Percentiles rank a stretch among this genome's conserved stretches.
Evolutionary conservation across 2,113 vertebrate genomes (phyloP).

Genomic region (Nanorana parkeri): DNA sequence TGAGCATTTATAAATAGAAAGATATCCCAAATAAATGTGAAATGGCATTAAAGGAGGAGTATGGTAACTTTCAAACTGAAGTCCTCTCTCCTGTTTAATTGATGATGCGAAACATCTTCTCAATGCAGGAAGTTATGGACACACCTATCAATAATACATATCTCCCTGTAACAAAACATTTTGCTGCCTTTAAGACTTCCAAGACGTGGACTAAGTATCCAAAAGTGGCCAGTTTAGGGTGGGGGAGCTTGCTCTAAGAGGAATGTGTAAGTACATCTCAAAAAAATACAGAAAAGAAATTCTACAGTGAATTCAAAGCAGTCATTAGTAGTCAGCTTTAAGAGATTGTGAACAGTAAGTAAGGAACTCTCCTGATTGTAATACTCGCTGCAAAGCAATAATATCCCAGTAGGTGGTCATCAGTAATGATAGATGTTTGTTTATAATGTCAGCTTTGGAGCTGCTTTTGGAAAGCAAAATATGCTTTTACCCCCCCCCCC

Average conservation of each 20-base stretch:
- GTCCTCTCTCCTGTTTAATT: slow-evolving; percentile 5
- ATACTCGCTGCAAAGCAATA: slow-evolving; percentile 81
- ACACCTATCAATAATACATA: slow-evolving; percentile 80
- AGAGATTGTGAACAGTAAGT: slow-evolving; percentile 87
- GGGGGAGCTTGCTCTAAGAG: not conserved
- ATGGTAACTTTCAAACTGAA: not conserved
- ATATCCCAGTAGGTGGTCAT: slow-evolving; percentile 86
- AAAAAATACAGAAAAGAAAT: slow-evolving; percentile 73
- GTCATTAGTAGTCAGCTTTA: slow-evolving; percentile 84
- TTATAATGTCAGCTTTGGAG: slow-evolving; percentile 75
- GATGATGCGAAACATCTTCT: slow-evolving; percentile 65
- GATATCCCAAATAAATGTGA: no score
- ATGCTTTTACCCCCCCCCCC: slow-evolving; percentile 59
- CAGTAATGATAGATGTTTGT: slow-evolving; percentile 80
- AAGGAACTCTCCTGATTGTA: slow-evolving; percentile 85
- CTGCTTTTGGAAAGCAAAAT: slow-evolving; percentile 73
- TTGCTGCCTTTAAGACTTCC: not conserved
- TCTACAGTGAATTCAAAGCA: slow-evolving; percentile 78
- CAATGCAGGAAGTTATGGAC: slow-evolving; percentile 73
- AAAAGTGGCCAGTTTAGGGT: not conserved
- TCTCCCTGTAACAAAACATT: slow-evolving; percentile 78
- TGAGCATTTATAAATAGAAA: no score
- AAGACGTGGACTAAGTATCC: not conserved
- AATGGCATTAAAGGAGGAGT: no score
- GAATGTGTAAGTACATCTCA: slow-evolving; percentile 70